phyloP scores from a whole-genome alignment of 2,113 vertebrate species.

The Menura novaehollandiae region DNA sequence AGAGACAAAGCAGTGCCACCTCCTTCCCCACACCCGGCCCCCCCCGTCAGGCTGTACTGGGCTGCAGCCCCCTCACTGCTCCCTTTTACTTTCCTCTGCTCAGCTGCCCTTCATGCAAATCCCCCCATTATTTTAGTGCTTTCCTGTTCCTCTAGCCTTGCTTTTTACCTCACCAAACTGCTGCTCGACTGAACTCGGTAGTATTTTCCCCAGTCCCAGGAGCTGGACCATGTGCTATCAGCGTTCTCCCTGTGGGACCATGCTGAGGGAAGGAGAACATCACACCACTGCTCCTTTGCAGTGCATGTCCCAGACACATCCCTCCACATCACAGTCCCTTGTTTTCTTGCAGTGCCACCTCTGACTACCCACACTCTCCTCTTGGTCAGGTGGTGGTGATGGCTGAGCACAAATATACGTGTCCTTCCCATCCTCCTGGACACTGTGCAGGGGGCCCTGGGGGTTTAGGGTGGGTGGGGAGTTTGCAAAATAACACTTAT shows the following conservation, averaged over 20 bases:
- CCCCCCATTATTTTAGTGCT: not conserved
- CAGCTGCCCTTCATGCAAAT: not conserved
- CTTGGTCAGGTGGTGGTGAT: not conserved
- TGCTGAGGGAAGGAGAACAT: not conserved
- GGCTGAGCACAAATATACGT: not conserved
- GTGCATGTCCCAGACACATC: not conserved
- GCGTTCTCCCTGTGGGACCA: fast-evolving
- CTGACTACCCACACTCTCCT: not conserved
- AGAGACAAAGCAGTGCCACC: not conserved
- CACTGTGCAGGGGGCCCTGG: not conserved
- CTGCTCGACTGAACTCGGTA: not conserved
- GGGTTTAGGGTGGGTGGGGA: too few species aligned
- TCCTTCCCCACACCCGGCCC: not conserved
- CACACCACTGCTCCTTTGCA: fast-evolving
- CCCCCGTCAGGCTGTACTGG: not conserved
- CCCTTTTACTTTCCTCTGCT: not conserved
- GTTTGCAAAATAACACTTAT: not conserved
- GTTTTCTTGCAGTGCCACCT: not conserved
- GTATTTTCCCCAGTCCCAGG: not conserved
- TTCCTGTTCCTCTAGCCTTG: not conserved
- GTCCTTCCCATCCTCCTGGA: not conserved
- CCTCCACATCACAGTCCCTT: not conserved
- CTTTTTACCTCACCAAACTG: not conserved
- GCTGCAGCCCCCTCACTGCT: not conserved
- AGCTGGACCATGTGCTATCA: not conserved